Base-by-base conservation (phyloP, 2,113 vertebrate species). In the Rousettus leschenaultii region DNA sequence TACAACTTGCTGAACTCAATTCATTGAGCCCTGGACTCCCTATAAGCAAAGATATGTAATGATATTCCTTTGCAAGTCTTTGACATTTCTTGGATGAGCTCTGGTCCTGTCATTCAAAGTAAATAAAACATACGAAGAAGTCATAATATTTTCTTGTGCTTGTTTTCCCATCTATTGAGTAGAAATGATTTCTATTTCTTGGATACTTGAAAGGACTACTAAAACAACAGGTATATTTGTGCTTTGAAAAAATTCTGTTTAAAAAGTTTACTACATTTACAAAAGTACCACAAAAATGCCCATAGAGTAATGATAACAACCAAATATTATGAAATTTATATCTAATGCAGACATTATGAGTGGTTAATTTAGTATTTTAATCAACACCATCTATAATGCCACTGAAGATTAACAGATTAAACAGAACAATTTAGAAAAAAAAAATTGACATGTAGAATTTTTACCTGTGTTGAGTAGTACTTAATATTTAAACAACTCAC, bases 401-500 rank as follows among this genome's bases (percentile, higher is more conserved):
- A 82, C 0, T 77, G 59, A 92, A 85, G 48, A 86, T 38, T 86
- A 66, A 43, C 1, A 38, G n/a, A 85, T 79, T 66, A 89, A 91
- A 71, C 19, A 78, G 33, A 93, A 93, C 30, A 82, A 8, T 70
- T 28, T 73, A 86, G 59, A 78, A 77, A 70, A 82, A 82, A 90
- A 73, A 45, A 88, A 24, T 38, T 94, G 40, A 87, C 35, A 33
- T 63, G 8, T 14, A 92, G 33, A 80, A 71, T 93, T 75, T 79
- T 57, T 93, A 63, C 57, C 21, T 80, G 1, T 59, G 77, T 57
- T 86, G 43, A 75, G 74, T 15, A 91, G 33, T 93, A 57, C 28
- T 93, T 43, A 85, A n/a, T 96, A n/a, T 94, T 73, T 78, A 92
- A 86, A 71, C 15, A 93, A 88, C 21, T 95, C 51, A 51, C 5